Percentiles rank a stretch among this genome's conserved stretches.
Evolutionary conservation across 2,888 invertebrate genomes (phyloP).

Genomic region (Tinea pellionella): DNA sequence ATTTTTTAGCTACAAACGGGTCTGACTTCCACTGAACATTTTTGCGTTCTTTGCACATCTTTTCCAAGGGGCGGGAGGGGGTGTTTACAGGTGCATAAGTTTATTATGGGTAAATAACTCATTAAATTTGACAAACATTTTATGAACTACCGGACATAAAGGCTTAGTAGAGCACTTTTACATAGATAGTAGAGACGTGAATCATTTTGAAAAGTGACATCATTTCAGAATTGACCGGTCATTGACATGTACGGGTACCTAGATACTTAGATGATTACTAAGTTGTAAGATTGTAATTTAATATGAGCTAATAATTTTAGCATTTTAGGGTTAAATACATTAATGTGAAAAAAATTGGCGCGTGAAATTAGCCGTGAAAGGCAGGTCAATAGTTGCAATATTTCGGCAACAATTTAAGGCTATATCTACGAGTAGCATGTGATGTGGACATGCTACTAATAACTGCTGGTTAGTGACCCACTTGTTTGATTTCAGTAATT

Average conservation of each 20-base stretch:
- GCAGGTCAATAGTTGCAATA: not conserved
- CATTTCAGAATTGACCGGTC: not conserved
- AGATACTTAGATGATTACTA: not conserved
- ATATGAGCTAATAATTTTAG: no score
- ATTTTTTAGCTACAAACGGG: no score
- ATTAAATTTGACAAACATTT: no score
- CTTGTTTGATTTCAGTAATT: not conserved
- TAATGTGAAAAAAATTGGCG: not conserved
- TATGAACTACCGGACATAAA: no score
- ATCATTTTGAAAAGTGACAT: not conserved
- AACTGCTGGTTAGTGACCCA: not conserved
- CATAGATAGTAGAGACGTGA: not conserved
- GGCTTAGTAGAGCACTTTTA: no score
- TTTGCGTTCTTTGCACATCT: no score
- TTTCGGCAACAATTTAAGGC: not conserved
- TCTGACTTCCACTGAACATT: no score
- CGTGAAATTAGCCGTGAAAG: constrained; percentile 5
- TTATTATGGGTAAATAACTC: no score
- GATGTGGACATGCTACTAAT: not conserved
- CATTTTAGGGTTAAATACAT: not conserved
- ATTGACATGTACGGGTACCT: not conserved
- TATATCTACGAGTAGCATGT: not conserved
- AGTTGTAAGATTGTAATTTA: not conserved
- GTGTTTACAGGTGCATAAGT: no score
- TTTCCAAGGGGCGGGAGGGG: no score